These are phyloP conservation scores for Cryptocephalus moraei DNA, from an alignment of 2,888 invertebrate species.

Conservation along the genomic window DNA sequence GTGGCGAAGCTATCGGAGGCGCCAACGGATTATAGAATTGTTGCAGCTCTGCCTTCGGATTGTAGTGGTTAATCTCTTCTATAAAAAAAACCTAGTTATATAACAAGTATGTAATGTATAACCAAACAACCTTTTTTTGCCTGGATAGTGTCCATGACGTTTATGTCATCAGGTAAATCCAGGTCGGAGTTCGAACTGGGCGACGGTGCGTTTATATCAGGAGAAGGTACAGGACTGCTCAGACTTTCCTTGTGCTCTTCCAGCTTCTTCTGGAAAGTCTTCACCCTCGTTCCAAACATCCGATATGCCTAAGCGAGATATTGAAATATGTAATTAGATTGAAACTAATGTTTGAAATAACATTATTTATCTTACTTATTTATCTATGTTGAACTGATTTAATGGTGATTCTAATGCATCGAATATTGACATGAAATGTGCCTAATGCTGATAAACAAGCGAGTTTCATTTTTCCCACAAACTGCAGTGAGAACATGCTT, in stretches of 20 bases:
- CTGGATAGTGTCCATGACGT: no score
- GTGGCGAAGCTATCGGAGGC: no score
- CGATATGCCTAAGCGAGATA: constrained; percentile 68
- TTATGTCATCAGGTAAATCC: constrained; percentile 50
- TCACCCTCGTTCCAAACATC: constrained; percentile 83
- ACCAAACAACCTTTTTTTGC: no score
- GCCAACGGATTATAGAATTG: background rate
- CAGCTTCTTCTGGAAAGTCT: constrained; percentile 73
- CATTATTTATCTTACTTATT: no score
- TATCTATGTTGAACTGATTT: no score
- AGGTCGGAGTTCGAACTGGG: constrained; percentile 76
- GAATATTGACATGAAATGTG: no score
- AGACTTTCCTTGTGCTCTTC: constrained; percentile 70
- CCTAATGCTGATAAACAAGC: no score
- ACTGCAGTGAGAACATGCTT: no score
- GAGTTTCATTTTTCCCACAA: no score
- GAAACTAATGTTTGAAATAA: background rate
- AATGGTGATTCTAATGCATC: no score
- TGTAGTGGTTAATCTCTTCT: constrained; percentile 5
- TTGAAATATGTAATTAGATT: background rate
- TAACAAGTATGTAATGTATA: background rate
- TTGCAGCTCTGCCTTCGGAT: constrained; percentile 13
- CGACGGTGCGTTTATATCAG: constrained; percentile 58
- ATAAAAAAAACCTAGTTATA: background rate
- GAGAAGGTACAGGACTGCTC: constrained; percentile 59